These are phyloP conservation scores for Laticauda laticaudata DNA, from an alignment of 2,113 vertebrate genomes.

Conservation along the genomic window DNA sequence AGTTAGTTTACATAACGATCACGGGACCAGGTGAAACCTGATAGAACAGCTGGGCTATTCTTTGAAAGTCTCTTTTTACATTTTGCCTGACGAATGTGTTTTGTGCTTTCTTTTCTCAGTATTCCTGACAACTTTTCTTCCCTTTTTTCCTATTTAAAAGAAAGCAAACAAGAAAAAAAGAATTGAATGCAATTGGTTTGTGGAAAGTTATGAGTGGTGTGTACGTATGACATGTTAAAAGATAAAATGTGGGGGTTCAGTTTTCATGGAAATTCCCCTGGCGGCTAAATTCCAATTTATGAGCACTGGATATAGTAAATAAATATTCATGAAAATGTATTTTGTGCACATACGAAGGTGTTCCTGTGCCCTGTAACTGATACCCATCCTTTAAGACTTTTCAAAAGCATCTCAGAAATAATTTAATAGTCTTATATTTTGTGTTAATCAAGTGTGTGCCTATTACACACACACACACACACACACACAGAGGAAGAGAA, in stretches of 20 bases:
- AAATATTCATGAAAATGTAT: background rate
- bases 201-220: background rate
- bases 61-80: background rate
- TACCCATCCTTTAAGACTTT: background rate
- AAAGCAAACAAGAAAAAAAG: background rate
- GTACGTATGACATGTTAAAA: background rate
- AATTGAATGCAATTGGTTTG: background rate
- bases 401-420: background rate
- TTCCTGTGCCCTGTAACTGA: background rate
- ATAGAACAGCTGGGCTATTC: background rate
- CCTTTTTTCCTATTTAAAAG: background rate
- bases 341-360: background rate
- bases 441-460: background rate
- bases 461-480: background rate
- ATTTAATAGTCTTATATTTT: background rate
- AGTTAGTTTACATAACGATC: background rate
- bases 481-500: no score
- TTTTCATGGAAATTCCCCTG: background rate
- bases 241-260: background rate
- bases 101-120: background rate
- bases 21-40: background rate
- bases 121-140: background rate
- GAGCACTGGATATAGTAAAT: background rate
- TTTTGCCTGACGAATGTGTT: background rate
- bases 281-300: background rate